Conservation (phyloP, 1,140 invertebrate species). For the Ceratina australensis region DNA sequence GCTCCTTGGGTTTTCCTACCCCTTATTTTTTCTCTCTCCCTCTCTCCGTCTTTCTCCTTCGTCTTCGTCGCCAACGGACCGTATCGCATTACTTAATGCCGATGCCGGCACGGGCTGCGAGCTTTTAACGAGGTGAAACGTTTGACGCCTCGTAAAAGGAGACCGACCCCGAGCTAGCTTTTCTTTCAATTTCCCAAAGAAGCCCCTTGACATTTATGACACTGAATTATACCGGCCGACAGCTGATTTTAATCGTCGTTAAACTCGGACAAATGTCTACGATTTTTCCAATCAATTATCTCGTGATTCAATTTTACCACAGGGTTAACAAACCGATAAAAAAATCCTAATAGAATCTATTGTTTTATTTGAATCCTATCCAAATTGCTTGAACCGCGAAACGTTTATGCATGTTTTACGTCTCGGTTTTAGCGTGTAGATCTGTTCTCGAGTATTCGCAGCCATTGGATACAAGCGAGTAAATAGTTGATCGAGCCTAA, state of each 20-base stretch:
- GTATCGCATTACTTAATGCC: conserved; percentile 66
- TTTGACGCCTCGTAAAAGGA: conserved; percentile 63
- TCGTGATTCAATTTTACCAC: no score
- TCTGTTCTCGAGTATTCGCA: no score
- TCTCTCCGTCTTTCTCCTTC: conserved; percentile 32
- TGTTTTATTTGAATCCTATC: no score
- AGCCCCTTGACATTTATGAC: conserved; percentile 47
- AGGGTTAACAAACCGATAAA: no score
- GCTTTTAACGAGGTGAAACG: conserved; percentile 66
- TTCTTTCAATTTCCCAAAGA: conserved; percentile 64
- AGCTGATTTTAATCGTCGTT: background rate
- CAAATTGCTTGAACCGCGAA: no score
- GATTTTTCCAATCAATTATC: background rate
- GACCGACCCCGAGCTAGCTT: conserved; percentile 49
- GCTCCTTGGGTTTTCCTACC: conserved; percentile 2
- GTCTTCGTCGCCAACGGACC: conserved; percentile 52
- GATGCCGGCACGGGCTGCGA: conserved; percentile 57
- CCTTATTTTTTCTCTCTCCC: conserved; percentile 8
- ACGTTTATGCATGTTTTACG: no score
- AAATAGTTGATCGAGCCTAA: conserved; percentile 69
- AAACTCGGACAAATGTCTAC: conserved; percentile 10
- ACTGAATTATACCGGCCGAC: conserved; percentile 25
- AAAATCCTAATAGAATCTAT: no score
- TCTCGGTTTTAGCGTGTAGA: no score
- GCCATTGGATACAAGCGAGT: conserved; percentile 29